These are phyloP conservation scores for Muntiacus reevesi DNA, from an alignment of 2,113 vertebrate genomes.

Conservation along the genomic window DNA sequence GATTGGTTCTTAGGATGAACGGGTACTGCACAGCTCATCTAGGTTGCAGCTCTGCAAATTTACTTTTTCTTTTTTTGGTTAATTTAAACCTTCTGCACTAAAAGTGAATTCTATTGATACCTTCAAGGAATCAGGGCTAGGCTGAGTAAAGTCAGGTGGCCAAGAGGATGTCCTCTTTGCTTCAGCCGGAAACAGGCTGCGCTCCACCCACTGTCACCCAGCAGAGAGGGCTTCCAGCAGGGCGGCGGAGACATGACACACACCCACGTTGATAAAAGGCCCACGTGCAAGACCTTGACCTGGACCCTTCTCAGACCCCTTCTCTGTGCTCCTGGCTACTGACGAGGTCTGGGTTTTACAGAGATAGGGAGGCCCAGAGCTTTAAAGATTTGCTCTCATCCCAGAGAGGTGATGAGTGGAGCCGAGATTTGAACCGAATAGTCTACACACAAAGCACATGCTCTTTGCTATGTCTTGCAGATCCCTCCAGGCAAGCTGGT, in stretches of 20 bases:
- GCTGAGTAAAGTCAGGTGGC: background rate
- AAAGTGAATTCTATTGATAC: background rate
- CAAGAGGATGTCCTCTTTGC: background rate
- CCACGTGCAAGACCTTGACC: background rate
- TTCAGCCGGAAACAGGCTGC: background rate
- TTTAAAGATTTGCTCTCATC: background rate
- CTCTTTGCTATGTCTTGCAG: background rate
- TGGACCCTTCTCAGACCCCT: no score
- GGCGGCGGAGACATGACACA: background rate
- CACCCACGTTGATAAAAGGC: background rate
- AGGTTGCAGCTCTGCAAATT: background rate
- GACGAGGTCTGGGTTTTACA: background rate
- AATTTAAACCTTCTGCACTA: background rate
- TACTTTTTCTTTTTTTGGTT: background rate
- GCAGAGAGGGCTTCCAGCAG: background rate
- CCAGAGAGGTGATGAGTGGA: background rate
- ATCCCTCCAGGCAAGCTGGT: background rate
- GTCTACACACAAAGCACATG: background rate
- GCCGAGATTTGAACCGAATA: background rate
- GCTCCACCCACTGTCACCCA: background rate
- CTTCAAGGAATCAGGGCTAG: background rate
- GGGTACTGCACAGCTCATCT: background rate
- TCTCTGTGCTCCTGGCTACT: background rate
- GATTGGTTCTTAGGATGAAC: background rate
- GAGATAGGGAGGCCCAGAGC: background rate